These are phyloP conservation scores for Notolepis coatsorum DNA, from an alignment of 2,797 vertebrate genomes.

Conservation along the genomic window DNA sequence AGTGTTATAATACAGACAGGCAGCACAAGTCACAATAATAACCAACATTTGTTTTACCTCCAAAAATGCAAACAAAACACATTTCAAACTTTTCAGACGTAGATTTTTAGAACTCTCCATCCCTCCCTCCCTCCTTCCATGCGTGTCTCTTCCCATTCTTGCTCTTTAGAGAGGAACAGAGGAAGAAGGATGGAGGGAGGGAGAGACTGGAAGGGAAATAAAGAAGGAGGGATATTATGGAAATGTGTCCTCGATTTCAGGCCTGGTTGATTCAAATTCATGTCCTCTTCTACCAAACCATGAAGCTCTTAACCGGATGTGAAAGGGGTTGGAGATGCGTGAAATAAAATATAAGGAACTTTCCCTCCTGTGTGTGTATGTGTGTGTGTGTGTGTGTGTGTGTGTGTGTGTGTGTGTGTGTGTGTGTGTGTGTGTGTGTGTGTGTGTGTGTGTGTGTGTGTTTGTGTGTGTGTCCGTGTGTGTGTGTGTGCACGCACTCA, in stretches of 20 bases:
- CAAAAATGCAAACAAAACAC: not conserved
- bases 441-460: not conserved
- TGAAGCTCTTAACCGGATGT: not conserved
- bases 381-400: not conserved
- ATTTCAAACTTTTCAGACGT: not conserved
- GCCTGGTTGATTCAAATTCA: not conserved
- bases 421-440: not conserved
- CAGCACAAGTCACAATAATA: not conserved
- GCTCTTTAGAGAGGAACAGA: not conserved
- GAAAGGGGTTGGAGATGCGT: constrained; percentile 3
- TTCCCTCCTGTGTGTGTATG: not conserved
- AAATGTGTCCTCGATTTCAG: not conserved
- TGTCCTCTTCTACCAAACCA: not conserved
- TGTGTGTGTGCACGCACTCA: constrained; percentile 21
- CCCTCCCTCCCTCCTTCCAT: not conserved
- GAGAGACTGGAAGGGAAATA: not conserved
- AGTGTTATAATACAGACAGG: not conserved
- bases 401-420: not conserved
- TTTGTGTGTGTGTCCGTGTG: not conserved
- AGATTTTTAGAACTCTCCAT: constrained; percentile 1
- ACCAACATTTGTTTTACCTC: not conserved
- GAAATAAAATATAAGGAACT: constrained; percentile 5
- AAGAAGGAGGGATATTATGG: constrained; percentile 1
- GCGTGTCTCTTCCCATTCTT: not conserved
- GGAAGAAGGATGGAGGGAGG: not conserved